Base-by-base conservation (phyloP, 2,113 vertebrate species). In the Mystacornis crossleyi region DNA sequence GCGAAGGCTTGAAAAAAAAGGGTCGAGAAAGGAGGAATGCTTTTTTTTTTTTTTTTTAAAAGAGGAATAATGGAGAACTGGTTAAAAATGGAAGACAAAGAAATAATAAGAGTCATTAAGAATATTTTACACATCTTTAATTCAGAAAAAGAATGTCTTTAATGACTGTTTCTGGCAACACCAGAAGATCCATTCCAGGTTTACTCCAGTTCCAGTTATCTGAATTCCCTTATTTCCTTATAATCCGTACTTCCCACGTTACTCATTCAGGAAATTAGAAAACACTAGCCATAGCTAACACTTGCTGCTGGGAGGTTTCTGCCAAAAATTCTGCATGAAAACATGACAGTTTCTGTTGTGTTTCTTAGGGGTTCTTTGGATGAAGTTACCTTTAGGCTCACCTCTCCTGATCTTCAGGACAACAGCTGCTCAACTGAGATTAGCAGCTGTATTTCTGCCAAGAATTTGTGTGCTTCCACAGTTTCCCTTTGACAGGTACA, bases 151-250 rank as follows among this genome's bases (percentile, higher is more conserved):
- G 28, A 71, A 43, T 15, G 60, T 67, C 51, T 89, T 78, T 83
- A 92, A 94, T 94, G 82, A 78, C 40, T 42, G 79, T 57, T 93
- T 90, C 84, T 81, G 69, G 78, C 62, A 89, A 91, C 64, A 89
- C 72, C 70, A 80, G 77, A 83, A 78, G 58, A 79, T 74, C 42
- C 53, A 43, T 43, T 71, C 62, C 31, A 65, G 40, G 25, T 74
- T 93, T 69, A 58, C 28, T 47, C n/a, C 6, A 34, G 7, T 75
- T 77, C 90, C 61, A 75, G 6, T 75, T 79, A 70, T 26, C 58
- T n/a, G 18, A 75, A 73, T 89, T 82, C 69, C 83, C 31, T 81
- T 73, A 60, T 86, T 78, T 69, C 53, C 36, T 93, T 36, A 40
- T 47, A 95, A 82, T 89, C 54, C 82, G 31, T 11, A 47, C 14